phyloP scores from a whole-genome alignment of 1,140 invertebrate species.

The Uloborus diversus region DNA sequence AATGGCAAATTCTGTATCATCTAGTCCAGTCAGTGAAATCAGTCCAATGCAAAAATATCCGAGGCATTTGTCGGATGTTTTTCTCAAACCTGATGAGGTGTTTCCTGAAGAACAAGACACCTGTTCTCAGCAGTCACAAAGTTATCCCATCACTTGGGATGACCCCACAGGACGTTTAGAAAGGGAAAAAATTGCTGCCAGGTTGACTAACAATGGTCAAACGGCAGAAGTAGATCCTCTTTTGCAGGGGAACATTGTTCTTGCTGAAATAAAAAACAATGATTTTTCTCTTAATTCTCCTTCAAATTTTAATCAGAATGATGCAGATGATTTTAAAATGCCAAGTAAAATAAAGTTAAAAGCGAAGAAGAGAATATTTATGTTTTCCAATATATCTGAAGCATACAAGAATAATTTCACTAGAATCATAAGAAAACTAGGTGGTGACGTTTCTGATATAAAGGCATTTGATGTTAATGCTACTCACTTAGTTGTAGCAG shows the following conservation, averaged over 20 bases:
- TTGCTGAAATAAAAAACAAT: background rate
- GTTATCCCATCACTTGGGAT: conserved; percentile 67
- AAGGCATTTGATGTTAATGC: conserved; percentile 73
- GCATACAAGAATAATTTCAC: conserved; percentile 66
- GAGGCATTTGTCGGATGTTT: background rate
- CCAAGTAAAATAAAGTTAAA: background rate
- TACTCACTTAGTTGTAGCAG: conserved; percentile 81
- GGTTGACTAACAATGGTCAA: background rate
- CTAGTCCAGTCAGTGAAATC: conserved; percentile 8
- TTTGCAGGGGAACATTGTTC: background rate
- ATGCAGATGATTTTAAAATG: background rate
- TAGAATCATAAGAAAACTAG: conserved; percentile 72
- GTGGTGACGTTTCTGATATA: conserved; percentile 73
- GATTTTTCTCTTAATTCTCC: background rate
- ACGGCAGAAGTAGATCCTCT: background rate
- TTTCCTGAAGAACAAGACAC: conserved; percentile 18
- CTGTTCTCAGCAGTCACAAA: conserved; percentile 60
- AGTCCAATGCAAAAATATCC: background rate
- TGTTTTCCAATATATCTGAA: conserved; percentile 66
- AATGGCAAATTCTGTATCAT: conserved; percentile 5
- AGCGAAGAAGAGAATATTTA: conserved; percentile 60
- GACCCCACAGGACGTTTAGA: conserved; percentile 65
- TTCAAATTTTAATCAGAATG: background rate
- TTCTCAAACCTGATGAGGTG: conserved; percentile 2
- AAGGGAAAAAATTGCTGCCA: conserved; percentile 55